Base-by-base conservation (phyloP, 2,113 vertebrate genomes). In the Bettongia penicillata region DNA sequence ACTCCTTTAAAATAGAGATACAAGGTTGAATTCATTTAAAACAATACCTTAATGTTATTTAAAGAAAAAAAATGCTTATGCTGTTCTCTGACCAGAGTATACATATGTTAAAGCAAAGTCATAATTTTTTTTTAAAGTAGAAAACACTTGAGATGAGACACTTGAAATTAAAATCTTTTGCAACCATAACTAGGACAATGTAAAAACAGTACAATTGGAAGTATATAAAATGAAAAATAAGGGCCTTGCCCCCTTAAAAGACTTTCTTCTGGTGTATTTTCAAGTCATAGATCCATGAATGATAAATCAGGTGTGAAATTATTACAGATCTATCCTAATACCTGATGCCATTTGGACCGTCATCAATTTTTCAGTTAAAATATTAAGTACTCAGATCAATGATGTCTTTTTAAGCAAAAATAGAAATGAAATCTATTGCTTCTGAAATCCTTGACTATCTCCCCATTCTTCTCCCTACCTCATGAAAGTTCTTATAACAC, bases 251-350 rank as follows among this genome's bases (percentile, higher is more conserved):
- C 19, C 68, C 7, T 1, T 19, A 77, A 84, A 84, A 43, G 5
- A 8, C 16, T 23, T 84, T 77, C 37, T 84, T 84, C 12, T 19
- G 5, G 0, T 0, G 26, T 53, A 93, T 96, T 95, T 53, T 0
- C 6, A 47, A 97, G 9, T 0, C 5, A 47, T 95, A 0, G 61
- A 25, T 96, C 51, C 61, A 96, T 43, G 43, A 96, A 95, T 94
- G 48, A 96, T 28, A 94, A 93, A 96, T 91, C 91, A 95, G 28
- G 49, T 96, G 28, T 94, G 96, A 96, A 96, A 94, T 93, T 68
- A 93, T 93, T 68, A 95, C 93, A 97, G 90, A 25, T n/a, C 24
- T 94, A 92, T 12, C 91, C 51, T n/a, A 91, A 91, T 53, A 53
- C 19, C 51, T 57, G 93, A 94, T 96, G 22, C 6, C 91, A 55